phyloP scores from a whole-genome alignment of 2,797 vertebrate species.

The Babyrousa celebensis region DNA sequence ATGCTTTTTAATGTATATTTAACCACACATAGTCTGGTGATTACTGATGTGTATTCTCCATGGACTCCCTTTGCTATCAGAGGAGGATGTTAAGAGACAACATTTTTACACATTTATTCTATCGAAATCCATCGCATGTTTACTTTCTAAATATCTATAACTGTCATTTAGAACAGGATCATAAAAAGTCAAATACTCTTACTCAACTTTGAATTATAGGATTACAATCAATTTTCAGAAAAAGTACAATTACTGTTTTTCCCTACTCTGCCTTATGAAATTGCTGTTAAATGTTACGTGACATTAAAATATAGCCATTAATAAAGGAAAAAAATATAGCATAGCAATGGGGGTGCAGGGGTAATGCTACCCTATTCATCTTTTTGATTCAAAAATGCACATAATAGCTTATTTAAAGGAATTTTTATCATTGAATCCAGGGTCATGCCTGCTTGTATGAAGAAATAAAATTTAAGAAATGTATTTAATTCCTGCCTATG shows the following conservation, averaged over 20 bases:
- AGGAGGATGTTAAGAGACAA: slow-evolving; percentile 94
- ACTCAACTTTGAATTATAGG: slow-evolving; percentile 81
- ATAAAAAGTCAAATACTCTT: slow-evolving; percentile 84
- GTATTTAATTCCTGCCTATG: slow-evolving; percentile 78
- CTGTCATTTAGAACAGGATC: slow-evolving; percentile 86
- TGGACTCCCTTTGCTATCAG: slow-evolving; percentile 94
- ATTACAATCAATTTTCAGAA: slow-evolving; percentile 83
- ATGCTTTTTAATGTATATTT: slow-evolving; percentile 99
- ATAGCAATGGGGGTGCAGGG: neutral
- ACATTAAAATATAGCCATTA: slow-evolving; percentile 71
- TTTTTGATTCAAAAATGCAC: slow-evolving; percentile 77
- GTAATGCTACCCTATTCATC: slow-evolving; percentile 74
- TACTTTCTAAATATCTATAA: slow-evolving; percentile 89
- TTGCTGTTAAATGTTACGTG: slow-evolving; percentile 56
- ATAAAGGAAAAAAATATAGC: slow-evolving; percentile 36
- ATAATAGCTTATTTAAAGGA: slow-evolving; percentile 67
- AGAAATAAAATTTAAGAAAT: slow-evolving; percentile 80
- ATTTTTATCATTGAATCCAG: slow-evolving; percentile 71
- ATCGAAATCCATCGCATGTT: slow-evolving; percentile 88
- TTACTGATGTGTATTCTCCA: slow-evolving; percentile 97
- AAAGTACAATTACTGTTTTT: slow-evolving; percentile 75
- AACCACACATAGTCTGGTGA: slow-evolving; percentile 98
- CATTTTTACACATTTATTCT: slow-evolving; percentile 93
- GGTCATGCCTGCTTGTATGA: slow-evolving; percentile 65
- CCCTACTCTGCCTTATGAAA: slow-evolving; percentile 76